phyloP scores from a whole-genome alignment of 2,113 vertebrate species.

The Hystrix cristata region DNA sequence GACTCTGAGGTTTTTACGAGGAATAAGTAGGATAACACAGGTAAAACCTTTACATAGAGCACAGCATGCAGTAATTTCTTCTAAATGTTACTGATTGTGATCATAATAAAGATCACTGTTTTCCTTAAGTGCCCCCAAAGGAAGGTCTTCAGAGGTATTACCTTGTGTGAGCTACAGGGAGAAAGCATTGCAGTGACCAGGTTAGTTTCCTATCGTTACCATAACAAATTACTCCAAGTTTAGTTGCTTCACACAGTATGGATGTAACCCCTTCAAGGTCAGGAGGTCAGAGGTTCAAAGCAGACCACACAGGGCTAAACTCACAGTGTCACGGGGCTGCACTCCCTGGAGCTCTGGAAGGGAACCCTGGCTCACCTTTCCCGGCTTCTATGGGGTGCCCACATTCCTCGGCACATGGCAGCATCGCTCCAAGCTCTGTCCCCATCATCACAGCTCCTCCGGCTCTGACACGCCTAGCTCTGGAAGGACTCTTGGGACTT shows the following conservation, averaged over 20 bases:
- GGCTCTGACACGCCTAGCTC: not conserved
- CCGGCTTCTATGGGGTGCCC: not conserved
- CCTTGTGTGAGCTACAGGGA: not conserved
- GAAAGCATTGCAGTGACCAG: not conserved
- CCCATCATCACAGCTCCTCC: not conserved
- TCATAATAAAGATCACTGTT: not conserved
- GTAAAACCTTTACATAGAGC: not conserved
- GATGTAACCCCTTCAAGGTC: not conserved
- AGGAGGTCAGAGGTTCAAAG: not conserved
- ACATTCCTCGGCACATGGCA: not conserved
- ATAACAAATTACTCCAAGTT: not conserved
- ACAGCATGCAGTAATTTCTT: not conserved
- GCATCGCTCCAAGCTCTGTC: not conserved
- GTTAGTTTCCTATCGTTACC: not conserved
- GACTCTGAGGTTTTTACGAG: not conserved
- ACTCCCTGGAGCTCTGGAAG: not conserved
- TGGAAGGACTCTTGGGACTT: accelerated
- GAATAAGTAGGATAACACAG: not conserved
- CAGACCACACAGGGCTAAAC: not conserved
- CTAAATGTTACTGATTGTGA: not conserved
- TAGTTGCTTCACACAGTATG: not conserved
- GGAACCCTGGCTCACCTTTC: accelerated
- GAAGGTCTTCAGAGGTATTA: not conserved
- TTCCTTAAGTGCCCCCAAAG: not conserved
- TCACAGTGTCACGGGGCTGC: not conserved